Evolutionary conservation across 2,113 vertebrate genomes (phyloP), one percentile per base, ranked within the genome.

Genomic region (Macquaria australasica): DNA sequence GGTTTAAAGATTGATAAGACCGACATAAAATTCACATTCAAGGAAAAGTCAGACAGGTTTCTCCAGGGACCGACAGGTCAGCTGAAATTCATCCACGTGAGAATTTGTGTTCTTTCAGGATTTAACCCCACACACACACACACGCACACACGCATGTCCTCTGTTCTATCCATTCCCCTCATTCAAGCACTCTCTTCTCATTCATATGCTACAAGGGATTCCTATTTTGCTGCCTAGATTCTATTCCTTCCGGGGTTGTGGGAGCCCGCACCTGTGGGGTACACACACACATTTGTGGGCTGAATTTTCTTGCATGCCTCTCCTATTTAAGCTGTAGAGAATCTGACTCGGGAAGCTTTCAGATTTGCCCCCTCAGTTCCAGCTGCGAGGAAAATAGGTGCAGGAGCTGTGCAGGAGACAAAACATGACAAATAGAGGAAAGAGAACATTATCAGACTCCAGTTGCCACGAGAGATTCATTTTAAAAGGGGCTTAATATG

Each of bases 371-470:
- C 58, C 67, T 43, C 77, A 73, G 58, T 71, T 89, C 87, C 83
- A 89, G 83, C 89, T 91, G 87, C 15, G 79, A 84, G 77, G 78
- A 82, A 89, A 93, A 91, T 88, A 69, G 81, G 73, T 86, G 79
- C 73, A 83, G 73, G 66, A 84, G 63, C 77, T 53, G 58, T 0
- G 64, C 28, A 43, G 74, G 77, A 69, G 80, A 89, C 51, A 39
- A 69, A 78, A 89, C 51, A 39, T 81, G 71, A 88, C 58, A 83
- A 83, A 90, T 63, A 18, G 73, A 72, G 85, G 63, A 63, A 70
- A 82, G 53, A 41, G 50, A 84, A 79, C 68, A 76, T 88, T 70
- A 86, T 86, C 86, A 84, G 64, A 62, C 34, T 87, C 39, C 51
- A 79, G 77, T 77, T 79, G 73, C 79, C 67, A 59, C 31, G 5